These are phyloP conservation scores for Heliconius erato DNA, from an alignment of 2,888 invertebrate genomes.

Conservation along the genomic window DNA sequence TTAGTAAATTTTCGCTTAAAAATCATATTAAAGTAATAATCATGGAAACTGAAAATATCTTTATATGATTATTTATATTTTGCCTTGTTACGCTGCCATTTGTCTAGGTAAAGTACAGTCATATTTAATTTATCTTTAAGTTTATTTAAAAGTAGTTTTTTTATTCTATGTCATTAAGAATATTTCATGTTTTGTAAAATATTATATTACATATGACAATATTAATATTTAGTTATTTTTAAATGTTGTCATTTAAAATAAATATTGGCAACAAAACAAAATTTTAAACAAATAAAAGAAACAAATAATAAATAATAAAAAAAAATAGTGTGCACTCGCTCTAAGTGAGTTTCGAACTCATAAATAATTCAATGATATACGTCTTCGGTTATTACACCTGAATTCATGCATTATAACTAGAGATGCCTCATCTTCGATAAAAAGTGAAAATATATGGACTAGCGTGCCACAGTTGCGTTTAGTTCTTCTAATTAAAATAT, in stretches of 20 bases:
- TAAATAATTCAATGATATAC: slow-evolving; percentile 71
- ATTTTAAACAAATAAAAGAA: neutral
- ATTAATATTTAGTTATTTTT: too few species aligned
- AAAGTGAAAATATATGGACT: slow-evolving; percentile 59
- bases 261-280: too few species aligned
- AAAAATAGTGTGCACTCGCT: slow-evolving; percentile 22
- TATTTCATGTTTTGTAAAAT: too few species aligned
- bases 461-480: slow-evolving; percentile 43
- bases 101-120: too few species aligned
- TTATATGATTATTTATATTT: neutral
- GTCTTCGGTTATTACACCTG: slow-evolving; percentile 77
- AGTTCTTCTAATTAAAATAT: slow-evolving; percentile 24
- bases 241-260: too few species aligned
- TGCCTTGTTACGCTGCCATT: too few species aligned
- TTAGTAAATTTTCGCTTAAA: too few species aligned
- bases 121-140: too few species aligned
- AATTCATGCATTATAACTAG: slow-evolving; percentile 70
- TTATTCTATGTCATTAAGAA: too few species aligned
- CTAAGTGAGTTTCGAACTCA: slow-evolving; percentile 69
- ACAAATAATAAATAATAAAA: neutral
- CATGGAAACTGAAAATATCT: neutral
- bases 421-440: slow-evolving; percentile 55
- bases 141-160: too few species aligned
- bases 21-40: too few species aligned
- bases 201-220: too few species aligned